Conservation (phyloP, 2,888 invertebrate species). For the Heliconius charithonia region DNA sequence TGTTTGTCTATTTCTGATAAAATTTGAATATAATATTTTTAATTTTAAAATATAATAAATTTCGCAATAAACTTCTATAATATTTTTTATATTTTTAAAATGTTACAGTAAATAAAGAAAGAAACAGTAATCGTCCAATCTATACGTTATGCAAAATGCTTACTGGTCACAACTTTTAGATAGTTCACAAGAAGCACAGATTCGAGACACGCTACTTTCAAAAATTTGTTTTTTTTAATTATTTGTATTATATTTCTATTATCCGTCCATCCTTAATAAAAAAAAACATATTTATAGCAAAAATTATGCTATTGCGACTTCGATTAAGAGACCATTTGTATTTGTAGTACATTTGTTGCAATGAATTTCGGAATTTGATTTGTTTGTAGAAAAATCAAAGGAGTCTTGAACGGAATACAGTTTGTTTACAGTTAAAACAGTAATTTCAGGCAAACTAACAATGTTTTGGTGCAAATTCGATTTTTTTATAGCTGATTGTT, state of each 20-base stretch:
- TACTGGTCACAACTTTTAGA: too few relatives aligned
- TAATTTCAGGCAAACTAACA: constrained; percentile 4
- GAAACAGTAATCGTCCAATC: background rate
- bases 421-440: constrained; percentile 4
- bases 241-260: too few relatives aligned
- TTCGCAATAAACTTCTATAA: too few relatives aligned
- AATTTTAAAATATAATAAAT: background rate
- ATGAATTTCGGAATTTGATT: constrained; percentile 2
- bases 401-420: background rate
- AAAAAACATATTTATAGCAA: too few relatives aligned
- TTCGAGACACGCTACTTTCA: too few relatives aligned
- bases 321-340: background rate
- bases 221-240: too few relatives aligned
- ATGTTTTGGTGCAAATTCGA: background rate
- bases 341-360: background rate
- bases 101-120: background rate
- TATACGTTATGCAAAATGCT: too few relatives aligned
- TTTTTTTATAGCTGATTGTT: background rate
- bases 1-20: too few relatives aligned
- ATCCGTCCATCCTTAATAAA: too few relatives aligned
- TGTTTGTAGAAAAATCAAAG: background rate
- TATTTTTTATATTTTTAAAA: background rate
- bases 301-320: background rate
- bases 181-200: too few relatives aligned
- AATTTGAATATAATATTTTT: too few relatives aligned